Percentiles rank a stretch among this genome's conserved stretches.
Conservation (phyloP, 2,888 invertebrate genomes). For the Diploptera punctata region DNA sequence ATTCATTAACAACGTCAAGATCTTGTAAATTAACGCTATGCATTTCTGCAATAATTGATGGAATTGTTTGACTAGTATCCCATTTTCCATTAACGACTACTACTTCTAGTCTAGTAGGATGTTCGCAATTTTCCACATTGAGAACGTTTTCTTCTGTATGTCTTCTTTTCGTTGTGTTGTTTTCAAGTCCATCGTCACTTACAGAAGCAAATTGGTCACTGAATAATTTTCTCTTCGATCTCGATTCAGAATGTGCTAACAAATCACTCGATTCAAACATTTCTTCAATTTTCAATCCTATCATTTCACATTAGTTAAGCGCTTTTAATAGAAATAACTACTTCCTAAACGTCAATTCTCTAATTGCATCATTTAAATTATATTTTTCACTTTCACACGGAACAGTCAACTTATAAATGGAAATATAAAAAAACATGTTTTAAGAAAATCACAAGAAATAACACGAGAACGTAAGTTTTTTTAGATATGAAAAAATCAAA, state of each 20-base stretch:
- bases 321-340: no score
- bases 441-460: no score
- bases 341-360: no score
- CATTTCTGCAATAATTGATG: conserved; percentile 55
- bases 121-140: not conserved
- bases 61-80: conserved; percentile 55
- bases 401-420: no score
- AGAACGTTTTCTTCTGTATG: not conserved
- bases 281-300: not conserved
- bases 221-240: conserved; percentile 3
- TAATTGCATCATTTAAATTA: no score
- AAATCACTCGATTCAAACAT: not conserved
- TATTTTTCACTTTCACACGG: no score
- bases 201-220: not conserved
- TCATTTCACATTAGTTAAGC: not conserved
- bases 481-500: no score
- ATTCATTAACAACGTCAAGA: conserved; percentile 1
- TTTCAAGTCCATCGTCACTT: not conserved
- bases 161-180: not conserved
- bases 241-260: not conserved
- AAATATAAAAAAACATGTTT: no score
- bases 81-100: conserved; percentile 56
- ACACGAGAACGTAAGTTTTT: no score
- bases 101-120: conserved; percentile 43
- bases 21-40: conserved; percentile 54